These are phyloP conservation scores for Pegea sp. DNA, from an alignment of 23 tunicate species.

Conservation along the genomic window DNA sequence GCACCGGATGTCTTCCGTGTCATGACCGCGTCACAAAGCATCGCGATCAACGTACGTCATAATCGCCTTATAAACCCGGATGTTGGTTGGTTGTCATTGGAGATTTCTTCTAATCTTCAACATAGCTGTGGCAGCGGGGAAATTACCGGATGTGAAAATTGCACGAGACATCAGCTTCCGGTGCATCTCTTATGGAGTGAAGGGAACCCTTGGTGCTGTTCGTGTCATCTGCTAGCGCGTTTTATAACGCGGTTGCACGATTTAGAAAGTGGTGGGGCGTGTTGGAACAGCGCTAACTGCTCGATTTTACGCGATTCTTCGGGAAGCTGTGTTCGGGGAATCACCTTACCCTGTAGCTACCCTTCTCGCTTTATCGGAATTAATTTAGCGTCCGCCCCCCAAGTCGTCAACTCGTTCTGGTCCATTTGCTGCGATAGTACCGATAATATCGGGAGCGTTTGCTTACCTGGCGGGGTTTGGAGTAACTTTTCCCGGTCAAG, in stretches of 20 bases:
- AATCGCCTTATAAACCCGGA: not conserved
- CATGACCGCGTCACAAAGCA: not conserved
- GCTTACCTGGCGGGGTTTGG: not conserved
- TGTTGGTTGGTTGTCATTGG: not conserved
- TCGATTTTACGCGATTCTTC: not conserved
- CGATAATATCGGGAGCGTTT: not conserved
- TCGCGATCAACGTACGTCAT: not conserved
- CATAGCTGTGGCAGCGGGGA: not conserved
- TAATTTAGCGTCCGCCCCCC: not conserved
- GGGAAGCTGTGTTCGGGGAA: not conserved
- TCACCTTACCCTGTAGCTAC: not conserved
- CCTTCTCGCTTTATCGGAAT: not conserved
- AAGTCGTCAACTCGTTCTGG: not conserved
- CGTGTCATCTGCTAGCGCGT: not conserved
- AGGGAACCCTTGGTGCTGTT: constrained; percentile 1
- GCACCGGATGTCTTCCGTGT: not conserved
- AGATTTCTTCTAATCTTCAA: not conserved
- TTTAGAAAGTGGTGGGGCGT: not conserved
- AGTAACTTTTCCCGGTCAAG: not conserved
- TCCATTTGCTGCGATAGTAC: not conserved
- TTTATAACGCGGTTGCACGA: not conserved
- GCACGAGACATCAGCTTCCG: not conserved
- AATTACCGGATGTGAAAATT: too few species aligned
- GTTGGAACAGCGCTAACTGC: not conserved
- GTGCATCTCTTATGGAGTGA: not conserved